These are phyloP conservation scores for Equus quagga DNA, from an alignment of 2,113 vertebrate genomes.

Conservation along the genomic window DNA sequence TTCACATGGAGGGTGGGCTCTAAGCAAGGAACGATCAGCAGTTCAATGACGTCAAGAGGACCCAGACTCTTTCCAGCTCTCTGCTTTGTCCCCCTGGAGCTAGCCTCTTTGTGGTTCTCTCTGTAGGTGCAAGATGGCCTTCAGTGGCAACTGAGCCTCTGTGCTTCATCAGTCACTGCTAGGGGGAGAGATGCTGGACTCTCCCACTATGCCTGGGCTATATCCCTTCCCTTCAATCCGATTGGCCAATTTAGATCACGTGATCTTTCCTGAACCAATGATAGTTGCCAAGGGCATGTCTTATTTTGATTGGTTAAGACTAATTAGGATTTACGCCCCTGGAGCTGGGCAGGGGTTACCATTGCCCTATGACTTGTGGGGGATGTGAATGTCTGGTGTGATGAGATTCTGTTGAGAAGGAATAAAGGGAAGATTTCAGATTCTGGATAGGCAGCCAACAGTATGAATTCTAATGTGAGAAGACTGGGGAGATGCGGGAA, in stretches of 20 bases:
- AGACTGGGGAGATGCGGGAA: background rate
- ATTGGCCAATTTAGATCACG: background rate
- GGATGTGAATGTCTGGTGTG: background rate
- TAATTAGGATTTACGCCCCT: background rate
- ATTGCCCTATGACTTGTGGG: background rate
- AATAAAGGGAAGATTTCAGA: background rate
- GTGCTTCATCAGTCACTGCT: background rate
- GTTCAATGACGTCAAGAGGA: background rate
- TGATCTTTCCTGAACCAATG: background rate
- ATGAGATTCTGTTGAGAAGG: background rate
- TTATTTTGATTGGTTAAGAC: background rate
- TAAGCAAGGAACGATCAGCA: background rate
- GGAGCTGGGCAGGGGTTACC: background rate
- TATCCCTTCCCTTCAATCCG: background rate
- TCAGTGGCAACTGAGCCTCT: background rate
- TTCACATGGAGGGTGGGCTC: background rate
- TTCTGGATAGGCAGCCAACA: background rate
- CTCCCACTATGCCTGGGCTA: background rate
- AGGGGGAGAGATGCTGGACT: background rate
- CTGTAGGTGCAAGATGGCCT: background rate
- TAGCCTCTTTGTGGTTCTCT: background rate
- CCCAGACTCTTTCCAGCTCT: background rate
- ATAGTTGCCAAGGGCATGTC: background rate
- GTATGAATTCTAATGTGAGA: background rate
- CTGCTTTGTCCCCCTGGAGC: background rate